phyloP scores from a whole-genome alignment of 2,797 vertebrate genomes.

The Coregonus sp. region DNA sequence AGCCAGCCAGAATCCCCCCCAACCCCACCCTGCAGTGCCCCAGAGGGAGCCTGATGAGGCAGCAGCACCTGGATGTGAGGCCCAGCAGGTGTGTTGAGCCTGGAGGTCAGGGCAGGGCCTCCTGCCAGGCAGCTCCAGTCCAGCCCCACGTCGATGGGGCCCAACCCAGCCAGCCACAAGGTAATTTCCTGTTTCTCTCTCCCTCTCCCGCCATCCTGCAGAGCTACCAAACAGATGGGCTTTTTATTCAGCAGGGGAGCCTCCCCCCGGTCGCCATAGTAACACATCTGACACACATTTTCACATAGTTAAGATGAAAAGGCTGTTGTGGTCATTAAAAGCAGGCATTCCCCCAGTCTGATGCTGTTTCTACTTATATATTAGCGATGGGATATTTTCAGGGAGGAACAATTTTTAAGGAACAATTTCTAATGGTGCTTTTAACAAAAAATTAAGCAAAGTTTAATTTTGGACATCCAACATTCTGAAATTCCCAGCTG shows the following conservation, averaged over 20 bases:
- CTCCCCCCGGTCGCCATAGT: neutral
- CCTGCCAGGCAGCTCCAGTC: neutral
- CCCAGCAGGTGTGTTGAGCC: conserved; percentile 2
- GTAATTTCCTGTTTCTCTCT: conserved; percentile 1
- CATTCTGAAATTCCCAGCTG: neutral
- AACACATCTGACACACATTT: conserved; percentile 8
- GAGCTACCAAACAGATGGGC: conserved; percentile 18
- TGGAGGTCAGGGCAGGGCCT: neutral
- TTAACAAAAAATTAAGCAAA: neutral
- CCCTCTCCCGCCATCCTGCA: neutral
- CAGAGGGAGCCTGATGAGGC: neutral
- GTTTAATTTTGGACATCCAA: neutral
- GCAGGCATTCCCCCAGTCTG: neutral
- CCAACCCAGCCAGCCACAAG: neutral
- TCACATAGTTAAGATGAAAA: neutral
- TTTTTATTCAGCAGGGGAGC: conserved; percentile 7
- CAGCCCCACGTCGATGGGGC: neutral
- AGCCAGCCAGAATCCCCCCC: neutral
- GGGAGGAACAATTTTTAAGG: neutral
- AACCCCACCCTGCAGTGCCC: neutral
- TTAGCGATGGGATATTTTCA: neutral
- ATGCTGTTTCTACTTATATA: neutral
- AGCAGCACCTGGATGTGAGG: neutral
- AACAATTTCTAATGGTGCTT: neutral
- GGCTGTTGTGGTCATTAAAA: neutral